These are phyloP conservation scores for Eciton burchellii DNA, from an alignment of 1,140 invertebrate genomes.

Conservation along the genomic window DNA sequence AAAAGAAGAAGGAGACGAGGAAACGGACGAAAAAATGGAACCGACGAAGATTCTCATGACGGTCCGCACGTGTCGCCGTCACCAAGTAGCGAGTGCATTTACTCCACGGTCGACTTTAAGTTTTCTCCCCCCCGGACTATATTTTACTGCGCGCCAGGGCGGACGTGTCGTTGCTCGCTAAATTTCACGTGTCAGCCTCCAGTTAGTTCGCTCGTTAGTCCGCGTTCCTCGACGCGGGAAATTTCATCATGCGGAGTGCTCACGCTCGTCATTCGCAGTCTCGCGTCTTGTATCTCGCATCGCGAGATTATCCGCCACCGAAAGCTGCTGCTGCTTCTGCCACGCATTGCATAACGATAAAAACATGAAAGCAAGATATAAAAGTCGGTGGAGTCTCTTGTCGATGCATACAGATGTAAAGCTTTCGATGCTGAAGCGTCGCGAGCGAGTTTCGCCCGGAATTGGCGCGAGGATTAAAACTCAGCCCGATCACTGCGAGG, in stretches of 20 bases:
- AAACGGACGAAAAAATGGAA: slow-evolving; percentile 24
- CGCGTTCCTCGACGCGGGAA: background rate
- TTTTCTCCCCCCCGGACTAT: slow-evolving; percentile 1
- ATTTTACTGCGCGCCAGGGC: slow-evolving; percentile 33
- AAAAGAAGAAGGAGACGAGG: slow-evolving; percentile 37
- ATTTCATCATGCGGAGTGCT: too few relatives aligned
- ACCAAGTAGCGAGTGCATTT: slow-evolving; percentile 66
- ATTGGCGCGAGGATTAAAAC: background rate
- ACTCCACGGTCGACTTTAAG: slow-evolving; percentile 36
- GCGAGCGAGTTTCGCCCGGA: background rate
- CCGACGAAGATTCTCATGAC: slow-evolving; percentile 48
- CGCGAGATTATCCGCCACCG: too few relatives aligned
- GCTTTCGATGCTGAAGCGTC: background rate
- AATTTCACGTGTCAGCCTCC: background rate
- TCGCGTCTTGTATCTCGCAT: too few relatives aligned
- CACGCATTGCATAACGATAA: too few relatives aligned
- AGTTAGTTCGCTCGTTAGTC: background rate
- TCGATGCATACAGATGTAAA: too few relatives aligned
- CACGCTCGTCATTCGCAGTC: too few relatives aligned
- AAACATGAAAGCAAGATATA: too few relatives aligned
- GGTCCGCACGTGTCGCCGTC: slow-evolving; percentile 66
- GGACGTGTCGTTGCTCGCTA: background rate
- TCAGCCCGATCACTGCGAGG: background rate
- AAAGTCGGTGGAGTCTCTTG: too few relatives aligned
- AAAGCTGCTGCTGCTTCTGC: too few relatives aligned